Base-by-base conservation (phyloP, 2,888 invertebrate species). In the Entomobrya proxima region DNA sequence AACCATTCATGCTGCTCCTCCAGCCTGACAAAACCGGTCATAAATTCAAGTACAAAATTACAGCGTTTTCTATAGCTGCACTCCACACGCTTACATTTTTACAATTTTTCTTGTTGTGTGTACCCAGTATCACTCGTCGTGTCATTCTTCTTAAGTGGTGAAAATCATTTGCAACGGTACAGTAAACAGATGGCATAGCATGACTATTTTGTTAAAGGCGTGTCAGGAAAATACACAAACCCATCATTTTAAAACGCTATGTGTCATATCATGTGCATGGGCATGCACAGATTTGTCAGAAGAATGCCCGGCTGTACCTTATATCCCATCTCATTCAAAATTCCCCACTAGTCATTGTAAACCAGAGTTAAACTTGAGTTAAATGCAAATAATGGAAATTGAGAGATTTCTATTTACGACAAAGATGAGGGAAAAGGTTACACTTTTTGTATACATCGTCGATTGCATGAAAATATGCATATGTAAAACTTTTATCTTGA, bases 181-280 rank as follows among this genome's bases (percentile, higher is more conserved):
- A 64, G 67, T 82, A 82, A 82, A 82, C 82, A 82, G 82, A 82
- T 82, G 82, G 75, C 75, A 81, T 5, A n/a, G 64, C 58, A 69
- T 67, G 79, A 64, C 40, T 79, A 74, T 72, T 74, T 81, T 27
- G 58, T 61, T 61, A 58, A 58, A 81, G 81, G 74, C 72, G 81
- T 81, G 61, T 81, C 58, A 30, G 50, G 64, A 35, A 78, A 47
- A 67, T 64, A 55, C 50, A 72, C 50, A 47, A 72, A 72, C 47
- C 47, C 44, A 50, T 72, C 72, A 72, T 67, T 40, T 37, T 37
- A 67, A 67, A 67, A 21, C 13, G 67, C 24, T 67, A 64, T 18
- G 18, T 40, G 67, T 67, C 67, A 67, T 30, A 37, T 67, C 24
- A 37, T 64, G 24, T 18, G 67, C 40, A 40, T 40, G 37, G 64